Base-by-base conservation (phyloP, 2,113 vertebrate genomes). In the Collichthys lucidus region DNA sequence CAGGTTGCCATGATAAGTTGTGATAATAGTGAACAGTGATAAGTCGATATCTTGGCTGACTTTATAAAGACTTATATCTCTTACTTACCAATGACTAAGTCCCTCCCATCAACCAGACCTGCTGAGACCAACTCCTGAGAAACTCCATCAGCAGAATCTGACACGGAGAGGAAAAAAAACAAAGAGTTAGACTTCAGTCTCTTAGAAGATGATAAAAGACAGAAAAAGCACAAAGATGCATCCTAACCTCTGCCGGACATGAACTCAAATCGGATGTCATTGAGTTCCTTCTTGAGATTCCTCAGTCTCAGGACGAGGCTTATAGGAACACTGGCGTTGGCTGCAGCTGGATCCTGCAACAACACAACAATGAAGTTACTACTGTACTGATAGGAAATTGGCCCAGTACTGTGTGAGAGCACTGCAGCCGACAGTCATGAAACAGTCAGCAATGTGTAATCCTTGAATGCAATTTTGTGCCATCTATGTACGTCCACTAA, bases 51-150 rank as follows among this genome's bases (percentile, higher is more conserved):
- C 35, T 40, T 40, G 7, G 35, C 35, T 40, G 35, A 40, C 7
- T 40, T 17, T 42, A 17, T 26, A 5, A 26, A 35, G 40, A 2
- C 3, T 3, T 59, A 16, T 3, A 12, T 29, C 49, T 75, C 0
- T 8, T 26, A 85, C 87, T 95, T 94, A 99, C 98, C 98, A 90
- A 99, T 98, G 87, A 99, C 98, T 87, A 99, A 92, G 91, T 99
- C 98, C 91, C 96, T 96, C 90, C 98, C 98, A 85, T 99, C 98
- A 24, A 99, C 98, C 88, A 99, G 95, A 59, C 98, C 98, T 1
- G 98, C 98, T 40, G 98, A 99, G 91, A 99, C 99, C 88, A 99
- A 95, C 83, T 99, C 98, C 92, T 99, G 98, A 83, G 98, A 99
- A 82, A 99, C 98, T 7, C 98, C 98, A 8, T 99, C 98, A 47